These are phyloP conservation scores for Baryphthengus martii DNA, from an alignment of 2,113 vertebrate genomes.

Conservation along the genomic window DNA sequence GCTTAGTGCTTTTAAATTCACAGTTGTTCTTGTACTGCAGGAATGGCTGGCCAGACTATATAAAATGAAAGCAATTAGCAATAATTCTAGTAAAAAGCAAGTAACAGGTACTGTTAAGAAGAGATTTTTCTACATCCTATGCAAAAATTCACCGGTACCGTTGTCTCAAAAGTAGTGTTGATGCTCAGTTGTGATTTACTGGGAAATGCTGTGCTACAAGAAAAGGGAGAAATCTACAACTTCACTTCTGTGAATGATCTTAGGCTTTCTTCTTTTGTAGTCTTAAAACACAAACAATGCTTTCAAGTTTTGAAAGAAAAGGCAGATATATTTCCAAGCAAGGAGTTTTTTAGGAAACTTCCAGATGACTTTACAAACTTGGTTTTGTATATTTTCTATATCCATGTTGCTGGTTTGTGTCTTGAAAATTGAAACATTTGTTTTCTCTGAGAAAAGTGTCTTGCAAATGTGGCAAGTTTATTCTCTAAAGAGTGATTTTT, in stretches of 20 bases:
- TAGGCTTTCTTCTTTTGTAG: not conserved
- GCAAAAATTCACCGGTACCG: not conserved
- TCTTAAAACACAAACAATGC: not conserved
- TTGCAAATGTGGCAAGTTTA: not conserved
- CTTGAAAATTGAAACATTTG: not conserved
- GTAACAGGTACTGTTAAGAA: not conserved
- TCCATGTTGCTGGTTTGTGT: accelerated
- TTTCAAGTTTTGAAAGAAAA: not conserved
- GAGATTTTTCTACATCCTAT: not conserved
- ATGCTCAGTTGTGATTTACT: not conserved
- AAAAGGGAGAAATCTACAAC: not conserved
- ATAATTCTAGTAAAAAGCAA: not conserved
- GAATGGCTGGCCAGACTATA: not conserved
- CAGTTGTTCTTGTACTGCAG: not conserved
- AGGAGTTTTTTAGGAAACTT: not conserved
- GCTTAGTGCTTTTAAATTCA: not conserved
- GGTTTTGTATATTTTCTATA: accelerated
- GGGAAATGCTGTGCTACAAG: not conserved
- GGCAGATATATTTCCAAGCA: not conserved
- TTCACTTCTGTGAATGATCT: not conserved
- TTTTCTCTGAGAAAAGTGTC: not conserved
- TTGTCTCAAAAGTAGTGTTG: not conserved
- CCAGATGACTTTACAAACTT: not conserved
- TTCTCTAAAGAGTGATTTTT: not conserved
- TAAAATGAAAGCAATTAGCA: not conserved